A percentile compares a stretch with the other conserved stretches of the same genome.
phyloP scores from a whole-genome alignment of 2,797 vertebrate species.

The Agapornis canus region DNA sequence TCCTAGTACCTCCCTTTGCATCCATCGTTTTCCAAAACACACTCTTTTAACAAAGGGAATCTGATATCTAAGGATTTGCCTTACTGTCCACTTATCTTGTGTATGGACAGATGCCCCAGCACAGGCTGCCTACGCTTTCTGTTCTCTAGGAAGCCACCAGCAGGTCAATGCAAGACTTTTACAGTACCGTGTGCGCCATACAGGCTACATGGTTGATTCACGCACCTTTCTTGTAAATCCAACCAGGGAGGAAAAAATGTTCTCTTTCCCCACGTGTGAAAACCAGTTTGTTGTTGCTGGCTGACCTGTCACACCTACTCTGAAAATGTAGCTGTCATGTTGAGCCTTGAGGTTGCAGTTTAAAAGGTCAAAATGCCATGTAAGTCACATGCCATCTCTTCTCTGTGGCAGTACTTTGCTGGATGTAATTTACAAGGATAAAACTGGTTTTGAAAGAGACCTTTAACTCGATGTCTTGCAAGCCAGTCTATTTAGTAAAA shows the following conservation, averaged over 20 bases:
- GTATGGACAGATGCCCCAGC: not conserved
- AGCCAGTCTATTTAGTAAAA: not conserved
- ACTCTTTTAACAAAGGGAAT: not conserved
- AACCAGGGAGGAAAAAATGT: not conserved
- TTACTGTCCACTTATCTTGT: not conserved
- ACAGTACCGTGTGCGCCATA: fast-evolving
- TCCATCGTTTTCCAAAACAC: not conserved
- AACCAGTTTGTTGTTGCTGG: not conserved
- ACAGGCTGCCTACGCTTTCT: not conserved
- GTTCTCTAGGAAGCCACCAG: not conserved
- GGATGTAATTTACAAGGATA: not conserved
- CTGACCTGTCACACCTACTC: not conserved
- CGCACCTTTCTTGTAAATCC: not conserved
- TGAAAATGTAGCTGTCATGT: not conserved
- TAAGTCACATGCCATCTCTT: not conserved
- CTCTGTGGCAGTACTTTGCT: not conserved
- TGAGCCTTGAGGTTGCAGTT: not conserved
- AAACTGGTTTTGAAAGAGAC: not conserved
- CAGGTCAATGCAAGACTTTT: not conserved
- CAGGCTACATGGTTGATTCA: not conserved
- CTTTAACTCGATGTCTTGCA: not conserved
- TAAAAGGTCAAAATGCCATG: not conserved
- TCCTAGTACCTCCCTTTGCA: not conserved
- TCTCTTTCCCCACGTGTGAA: not conserved
- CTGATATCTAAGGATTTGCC: not conserved